Base-by-base conservation (phyloP, 2,888 invertebrate genomes). In the Hoplodrina blanda region DNA sequence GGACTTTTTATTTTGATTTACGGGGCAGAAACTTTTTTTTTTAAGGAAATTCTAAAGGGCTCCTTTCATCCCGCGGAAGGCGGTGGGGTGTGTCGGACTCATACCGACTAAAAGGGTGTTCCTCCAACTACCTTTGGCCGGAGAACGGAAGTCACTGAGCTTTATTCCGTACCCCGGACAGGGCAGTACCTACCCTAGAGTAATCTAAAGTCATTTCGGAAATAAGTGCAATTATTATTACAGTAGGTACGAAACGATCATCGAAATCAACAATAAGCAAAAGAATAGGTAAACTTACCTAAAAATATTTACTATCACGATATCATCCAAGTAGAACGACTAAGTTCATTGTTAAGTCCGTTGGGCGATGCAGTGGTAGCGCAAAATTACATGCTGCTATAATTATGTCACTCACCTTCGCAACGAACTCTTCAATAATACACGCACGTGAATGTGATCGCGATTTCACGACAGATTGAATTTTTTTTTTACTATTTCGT, bases 341-440 rank as follows among this genome's bases (percentile, higher is more conserved):
- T 70, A 82, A 83, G 83, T 86, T 81, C 79, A 85, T 72, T 81
- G 75, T 55, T 67, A 75, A 65, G 15, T 19, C 25, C 7, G 11
- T 7, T n/a, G 54, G 67, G 72, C 69, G 68, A 62, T 54, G 25
- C 52, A 56, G 57, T 59, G 77, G 72, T 80, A 80, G 78, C 83
- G 82, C 46, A 41, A 78, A 83, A 84, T 85, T 71, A 80, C 62
- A 66, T 59, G 62, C 55, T 71, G 54, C 57, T 59, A 46, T n/a
- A 69, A 46, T 25, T n/a, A 69, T 80, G 87, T 84, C 86, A 86
- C 25, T 87, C 83, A 87, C 85, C 87, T 81, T 62, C 41, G 67
- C 37, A 37, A 57, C 30, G 20, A 62, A 65, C 67, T 25, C 50
- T 83, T 69, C 44, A 60, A 66, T 64, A 59, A 20, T 60, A 69